Conservation (phyloP, 2,888 invertebrate species). For the Poecilus cupreus region DNA sequence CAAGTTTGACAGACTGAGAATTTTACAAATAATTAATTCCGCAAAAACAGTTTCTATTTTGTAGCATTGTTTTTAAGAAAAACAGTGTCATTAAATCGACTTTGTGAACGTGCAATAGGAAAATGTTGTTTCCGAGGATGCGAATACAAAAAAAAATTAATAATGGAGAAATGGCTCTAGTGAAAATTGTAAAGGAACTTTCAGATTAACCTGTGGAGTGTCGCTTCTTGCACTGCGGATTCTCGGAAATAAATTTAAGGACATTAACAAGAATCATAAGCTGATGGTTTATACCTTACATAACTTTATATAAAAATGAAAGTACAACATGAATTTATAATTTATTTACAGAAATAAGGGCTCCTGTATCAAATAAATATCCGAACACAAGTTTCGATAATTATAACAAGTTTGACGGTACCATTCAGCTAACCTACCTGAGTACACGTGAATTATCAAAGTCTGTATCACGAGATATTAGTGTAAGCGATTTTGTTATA, state of each 20-base stretch:
- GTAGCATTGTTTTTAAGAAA: too few species aligned
- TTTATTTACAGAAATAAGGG: conserved; percentile 47
- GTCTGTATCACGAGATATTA: conserved; percentile 50
- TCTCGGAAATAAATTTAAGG: not conserved
- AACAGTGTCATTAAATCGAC: too few species aligned
- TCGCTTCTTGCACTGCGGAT: not conserved
- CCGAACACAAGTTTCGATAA: conserved; percentile 28
- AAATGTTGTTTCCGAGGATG: too few species aligned
- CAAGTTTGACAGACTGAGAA: too few species aligned
- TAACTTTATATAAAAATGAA: conserved; percentile 37
- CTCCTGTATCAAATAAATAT: not conserved
- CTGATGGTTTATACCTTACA: conserved; percentile 49
- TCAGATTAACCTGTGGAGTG: not conserved
- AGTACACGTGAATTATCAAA: conserved; percentile 36
- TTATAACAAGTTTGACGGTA: not conserved
- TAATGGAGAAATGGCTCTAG: too few species aligned
- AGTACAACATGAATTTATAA: conserved; percentile 40
- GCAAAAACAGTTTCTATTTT: too few species aligned
- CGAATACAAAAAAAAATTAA: not conserved
- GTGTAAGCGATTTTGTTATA: conserved; percentile 52
- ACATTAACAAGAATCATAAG: conserved; percentile 45
- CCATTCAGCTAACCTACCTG: conserved; percentile 59
- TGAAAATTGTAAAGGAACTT: not conserved
- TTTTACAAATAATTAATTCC: too few species aligned
- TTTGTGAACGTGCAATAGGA: too few species aligned